Base-by-base conservation (phyloP, 2,888 invertebrate genomes). In the Lasioglossum lativentre region DNA sequence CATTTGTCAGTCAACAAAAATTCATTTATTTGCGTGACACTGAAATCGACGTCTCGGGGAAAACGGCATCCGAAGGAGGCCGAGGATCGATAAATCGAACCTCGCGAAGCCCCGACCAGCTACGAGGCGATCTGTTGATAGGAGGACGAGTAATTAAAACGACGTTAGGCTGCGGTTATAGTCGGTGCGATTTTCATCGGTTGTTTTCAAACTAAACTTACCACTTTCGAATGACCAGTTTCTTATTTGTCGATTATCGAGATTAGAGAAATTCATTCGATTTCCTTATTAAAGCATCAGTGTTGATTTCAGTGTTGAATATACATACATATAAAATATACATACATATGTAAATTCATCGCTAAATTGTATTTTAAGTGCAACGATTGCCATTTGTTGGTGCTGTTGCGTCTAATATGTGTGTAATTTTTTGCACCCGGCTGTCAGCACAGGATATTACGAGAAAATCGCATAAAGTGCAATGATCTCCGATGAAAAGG, bases 31-130 rank as follows among this genome's bases (percentile, higher is more conserved):
- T 23, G 52, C 42, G 72, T 72, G 86, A 88, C 88, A 88, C 86
- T 86, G 86, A 88, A 80, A 86, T 86, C 82, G 68, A 84, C 80
- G 82, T 82, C 83, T 68, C 59, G 8, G 34, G 47, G 45, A 83
- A 79, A 27, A n/a, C 59, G 30, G 12, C 30, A 59, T 76, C 78
- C 78, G 63, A 76, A 82, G 76, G 80, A 83, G 86, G 83, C 86
- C 83, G 66, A 38, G 38, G 82, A 88, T 88, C 88, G 88, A 88
- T 88, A 88, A 88, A 88, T 88, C 88, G 88, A 88, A 88, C 59
- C 30, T 63, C 71, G 34, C 34, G 78, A 80, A 82, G 77, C 72
- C 63, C 75, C 23, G 38, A 1, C 38, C 19, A 34, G 23, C 78
- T 42, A 63, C 30, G 72, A 19, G 30, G 1, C 70, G 27, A 59